Evolutionary conservation across 1,140 invertebrate species (phyloP).

Genomic region (Nasonia giraulti): DNA sequence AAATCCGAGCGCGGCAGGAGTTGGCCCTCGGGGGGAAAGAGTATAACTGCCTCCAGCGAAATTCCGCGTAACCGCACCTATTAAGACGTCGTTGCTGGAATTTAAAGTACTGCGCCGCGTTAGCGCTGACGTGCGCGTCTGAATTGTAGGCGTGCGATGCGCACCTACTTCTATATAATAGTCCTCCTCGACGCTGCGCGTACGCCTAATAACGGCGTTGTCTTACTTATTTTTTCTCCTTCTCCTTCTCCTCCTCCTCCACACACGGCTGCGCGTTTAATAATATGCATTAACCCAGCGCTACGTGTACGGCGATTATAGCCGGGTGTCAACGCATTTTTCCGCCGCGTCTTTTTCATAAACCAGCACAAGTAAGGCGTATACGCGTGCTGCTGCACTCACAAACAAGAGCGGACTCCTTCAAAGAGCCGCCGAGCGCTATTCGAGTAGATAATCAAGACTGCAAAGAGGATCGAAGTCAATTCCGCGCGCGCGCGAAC

Average conservation of each 20-base stretch:
- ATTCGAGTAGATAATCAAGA: constrained; percentile 47
- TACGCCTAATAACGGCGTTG: not conserved
- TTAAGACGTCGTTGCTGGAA: constrained; percentile 72
- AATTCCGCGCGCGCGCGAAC: constrained; percentile 9
- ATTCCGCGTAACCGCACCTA: constrained; percentile 69
- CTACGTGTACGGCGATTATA: too few species aligned
- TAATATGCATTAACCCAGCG: not conserved
- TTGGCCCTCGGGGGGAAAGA: not conserved
- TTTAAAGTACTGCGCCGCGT: constrained; percentile 59
- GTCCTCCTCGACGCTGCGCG: not conserved
- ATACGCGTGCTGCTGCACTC: not conserved
- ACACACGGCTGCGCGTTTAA: not conserved
- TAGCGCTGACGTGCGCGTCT: constrained; percentile 34
- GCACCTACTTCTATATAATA: not conserved
- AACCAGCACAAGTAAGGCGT: not conserved
- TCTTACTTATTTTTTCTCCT: too few species aligned
- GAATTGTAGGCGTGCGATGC: constrained; percentile 6
- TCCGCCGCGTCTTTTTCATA: not conserved
- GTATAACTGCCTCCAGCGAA: constrained; percentile 47
- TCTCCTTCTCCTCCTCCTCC: too few species aligned
- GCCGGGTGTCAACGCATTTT: not conserved
- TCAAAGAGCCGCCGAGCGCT: constrained; percentile 34
- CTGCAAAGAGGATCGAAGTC: constrained; percentile 49
- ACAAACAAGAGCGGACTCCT: constrained; percentile 3
- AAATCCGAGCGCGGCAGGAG: constrained; percentile 56